These are phyloP conservation scores for Gari tellinella DNA, from an alignment of 2,888 invertebrate species.

Conservation along the genomic window DNA sequence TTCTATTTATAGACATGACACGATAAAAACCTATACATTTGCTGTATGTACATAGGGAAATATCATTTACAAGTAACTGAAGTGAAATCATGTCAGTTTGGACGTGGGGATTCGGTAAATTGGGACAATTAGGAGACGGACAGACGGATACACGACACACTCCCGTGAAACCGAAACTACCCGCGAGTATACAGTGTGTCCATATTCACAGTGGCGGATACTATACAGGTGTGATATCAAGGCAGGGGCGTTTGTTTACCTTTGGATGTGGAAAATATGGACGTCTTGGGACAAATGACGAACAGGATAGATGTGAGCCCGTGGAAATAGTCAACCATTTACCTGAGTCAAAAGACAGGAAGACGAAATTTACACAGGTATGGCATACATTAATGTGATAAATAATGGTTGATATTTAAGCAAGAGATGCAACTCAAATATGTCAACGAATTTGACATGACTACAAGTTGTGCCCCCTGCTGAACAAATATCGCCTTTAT, in stretches of 20 bases:
- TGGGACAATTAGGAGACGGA: slow-evolving; percentile 70
- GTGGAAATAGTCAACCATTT: slow-evolving; percentile 21
- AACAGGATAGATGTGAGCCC: slow-evolving; percentile 47
- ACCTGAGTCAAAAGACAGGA: too few relatives aligned
- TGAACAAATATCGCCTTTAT: too few relatives aligned
- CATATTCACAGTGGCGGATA: slow-evolving; percentile 63
- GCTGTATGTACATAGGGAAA: too few relatives aligned
- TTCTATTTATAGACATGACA: too few relatives aligned
- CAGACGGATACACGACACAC: slow-evolving; percentile 45
- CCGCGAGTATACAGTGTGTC: slow-evolving; percentile 8
- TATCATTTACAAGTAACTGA: too few relatives aligned
- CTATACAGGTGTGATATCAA: slow-evolving; percentile 58
- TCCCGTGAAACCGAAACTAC: slow-evolving; percentile 26
- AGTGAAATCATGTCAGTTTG: slow-evolving; percentile 61
- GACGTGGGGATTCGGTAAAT: slow-evolving; percentile 69
- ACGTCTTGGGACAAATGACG: slow-evolving; percentile 64
- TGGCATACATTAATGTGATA: not conserved
- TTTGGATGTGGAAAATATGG: slow-evolving; percentile 72
- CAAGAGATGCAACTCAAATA: not conserved
- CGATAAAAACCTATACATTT: too few relatives aligned
- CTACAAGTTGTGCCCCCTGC: too few relatives aligned
- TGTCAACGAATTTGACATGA: too few relatives aligned
- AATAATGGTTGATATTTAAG: not conserved
- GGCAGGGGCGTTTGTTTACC: slow-evolving; percentile 54
- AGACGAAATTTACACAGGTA: slow-evolving; percentile 25